Evolutionary conservation across 2,888 invertebrate species (phyloP), one percentile per base, ranked within the genome.

Genomic region (Desoria tigrina): DNA sequence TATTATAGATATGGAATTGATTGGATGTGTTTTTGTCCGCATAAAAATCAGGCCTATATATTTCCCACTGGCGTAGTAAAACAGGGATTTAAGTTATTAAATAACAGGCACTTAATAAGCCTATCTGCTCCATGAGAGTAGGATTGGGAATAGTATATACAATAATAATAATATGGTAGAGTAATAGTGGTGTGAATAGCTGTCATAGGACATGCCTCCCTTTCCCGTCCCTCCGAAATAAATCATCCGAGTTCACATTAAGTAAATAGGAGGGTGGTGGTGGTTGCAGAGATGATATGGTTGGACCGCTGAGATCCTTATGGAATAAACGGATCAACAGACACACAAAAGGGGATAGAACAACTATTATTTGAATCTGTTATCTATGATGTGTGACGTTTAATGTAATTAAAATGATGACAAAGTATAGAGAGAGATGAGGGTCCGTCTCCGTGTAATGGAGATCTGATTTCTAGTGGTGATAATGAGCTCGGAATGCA

Each of bases 331-430:
- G 21, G 16, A 45, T 21, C 4, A 45, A 16, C 16, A 39, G 39
- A 45, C 16, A 21, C 45, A 16, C 16, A 45, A 45, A 11, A 45
- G 45, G 45, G 45, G 32, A 32, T 32, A 32, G 32, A 32, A 32
- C 32, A 11, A 11, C 32, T 32, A 32, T n/a, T n/a, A n/a, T 32
- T 7, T 11, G 32, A 32, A 32, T 32, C 6, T 32, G 32, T 32
- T 32, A 32, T 32, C 32, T 57, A 16, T 57, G 39, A 42, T 57
- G 56, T 57, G 56, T 57, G 56, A 57, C 56, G 42, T 37, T 28
- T 57, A 37, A 57, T 57, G 56, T 57, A 57, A 42, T 57, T 42
- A 57, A 54, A 57, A 57, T 57, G 42, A 37, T 57, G 39, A 57
- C 56, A 57, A 57, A 37, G 42, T 42, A 57, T 42, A 28, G 54